A percentile compares a stretch with the other conserved stretches of the same genome.
Evolutionary conservation across 2,797 vertebrate genomes (phyloP).

Genomic region (Melanotaenia trifasciata): DNA sequence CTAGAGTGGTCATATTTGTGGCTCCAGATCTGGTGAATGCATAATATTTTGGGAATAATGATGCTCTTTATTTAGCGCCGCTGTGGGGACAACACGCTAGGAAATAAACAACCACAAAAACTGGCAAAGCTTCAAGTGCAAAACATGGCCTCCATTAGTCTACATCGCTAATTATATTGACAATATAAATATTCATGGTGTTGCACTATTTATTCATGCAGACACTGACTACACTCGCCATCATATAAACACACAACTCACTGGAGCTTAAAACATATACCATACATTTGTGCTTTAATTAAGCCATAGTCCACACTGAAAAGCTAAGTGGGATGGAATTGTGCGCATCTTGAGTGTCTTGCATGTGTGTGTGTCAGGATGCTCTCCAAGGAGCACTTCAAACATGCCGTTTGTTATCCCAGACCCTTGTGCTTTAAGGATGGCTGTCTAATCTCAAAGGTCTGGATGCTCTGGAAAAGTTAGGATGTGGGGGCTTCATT

Average conservation of each 20-base stretch:
- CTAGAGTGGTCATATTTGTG: slow-evolving; percentile 59
- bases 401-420: slow-evolving; percentile 86
- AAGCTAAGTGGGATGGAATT: slow-evolving; percentile 64
- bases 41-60: slow-evolving; percentile 76
- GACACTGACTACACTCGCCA: slow-evolving; percentile 72
- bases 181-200: slow-evolving; percentile 87
- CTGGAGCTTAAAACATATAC: slow-evolving; percentile 83
- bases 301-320: slow-evolving; percentile 75
- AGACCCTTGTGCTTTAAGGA: slow-evolving; percentile 84
- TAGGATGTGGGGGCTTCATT: slow-evolving; percentile 89
- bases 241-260: slow-evolving; percentile 78
- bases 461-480: slow-evolving; percentile 85
- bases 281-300: slow-evolving; percentile 83
- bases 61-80: slow-evolving; percentile 81
- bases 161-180: slow-evolving; percentile 86
- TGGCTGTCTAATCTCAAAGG: slow-evolving; percentile 83
- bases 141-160: slow-evolving; percentile 86
- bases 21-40: slow-evolving; percentile 48
- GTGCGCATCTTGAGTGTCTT: slow-evolving; percentile 51
- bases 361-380: slow-evolving; percentile 46
- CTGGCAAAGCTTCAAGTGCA: slow-evolving; percentile 84
- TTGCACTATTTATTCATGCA: slow-evolving; percentile 82
- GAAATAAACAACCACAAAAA: slow-evolving; percentile 83
- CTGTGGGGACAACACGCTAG: slow-evolving; percentile 76
- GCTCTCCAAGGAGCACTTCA: slow-evolving; percentile 85